Percentiles rank a stretch among this genome's conserved stretches.
phyloP scores from a whole-genome alignment of 2,888 invertebrate genomes.

The Nesidiocoris tenuis region DNA sequence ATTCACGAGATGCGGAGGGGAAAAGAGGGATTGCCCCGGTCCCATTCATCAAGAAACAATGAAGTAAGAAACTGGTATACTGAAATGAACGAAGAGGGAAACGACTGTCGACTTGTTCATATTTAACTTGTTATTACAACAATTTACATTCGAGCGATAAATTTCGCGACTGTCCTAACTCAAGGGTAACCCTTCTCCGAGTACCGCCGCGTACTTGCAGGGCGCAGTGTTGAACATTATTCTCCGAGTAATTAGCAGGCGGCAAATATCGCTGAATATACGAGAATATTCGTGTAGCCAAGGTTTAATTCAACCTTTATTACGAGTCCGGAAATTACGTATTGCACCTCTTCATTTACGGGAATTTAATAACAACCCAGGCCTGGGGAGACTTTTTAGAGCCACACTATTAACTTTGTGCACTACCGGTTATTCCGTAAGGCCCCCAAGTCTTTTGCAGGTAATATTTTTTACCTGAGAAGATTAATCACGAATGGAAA shows the following conservation, averaged over 20 bases:
- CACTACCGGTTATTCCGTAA: too few relatives aligned
- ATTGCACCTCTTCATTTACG: neutral
- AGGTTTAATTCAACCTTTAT: neutral
- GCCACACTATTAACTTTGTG: too few relatives aligned
- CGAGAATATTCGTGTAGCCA: neutral
- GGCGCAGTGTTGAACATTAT: too few relatives aligned
- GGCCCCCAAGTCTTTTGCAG: too few relatives aligned
- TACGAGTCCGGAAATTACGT: neutral
- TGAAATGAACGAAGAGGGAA: neutral
- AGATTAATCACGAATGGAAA: too few relatives aligned
- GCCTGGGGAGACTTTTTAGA: too few relatives aligned
- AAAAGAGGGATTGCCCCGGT: constrained; percentile 1
- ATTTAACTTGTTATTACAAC: constrained; percentile 39
- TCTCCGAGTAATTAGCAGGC: neutral
- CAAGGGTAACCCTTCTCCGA: neutral
- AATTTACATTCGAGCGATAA: constrained; percentile 33
- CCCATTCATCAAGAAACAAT: constrained; percentile 10
- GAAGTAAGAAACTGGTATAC: neutral
- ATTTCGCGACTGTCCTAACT: constrained; percentile 36
- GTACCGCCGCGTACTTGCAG: too few relatives aligned
- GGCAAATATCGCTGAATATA: neutral
- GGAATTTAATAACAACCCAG: neutral
- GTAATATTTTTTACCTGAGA: too few relatives aligned
- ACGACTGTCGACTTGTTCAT: constrained; percentile 31
- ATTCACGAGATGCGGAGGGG: neutral